Percentiles rank a stretch among this genome's conserved stretches.
These are phyloP conservation scores for Syrmaticus mikado DNA, from an alignment of 2,113 vertebrate genomes.

Conservation along the genomic window DNA sequence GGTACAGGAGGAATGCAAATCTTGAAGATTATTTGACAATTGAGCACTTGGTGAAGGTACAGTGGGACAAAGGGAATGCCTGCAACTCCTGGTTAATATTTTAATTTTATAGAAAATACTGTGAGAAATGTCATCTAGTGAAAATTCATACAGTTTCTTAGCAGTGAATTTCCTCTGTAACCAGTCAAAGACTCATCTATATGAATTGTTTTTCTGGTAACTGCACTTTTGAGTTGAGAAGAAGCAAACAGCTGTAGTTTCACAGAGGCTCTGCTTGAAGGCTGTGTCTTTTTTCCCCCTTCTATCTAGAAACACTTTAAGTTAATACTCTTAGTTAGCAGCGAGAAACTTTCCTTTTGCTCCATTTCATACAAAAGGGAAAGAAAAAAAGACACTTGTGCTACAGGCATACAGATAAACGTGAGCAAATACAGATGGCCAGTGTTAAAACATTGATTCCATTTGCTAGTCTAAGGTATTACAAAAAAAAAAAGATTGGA, in stretches of 20 bases:
- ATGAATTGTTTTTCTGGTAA: neutral
- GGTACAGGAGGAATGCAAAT: conserved; percentile 86
- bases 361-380: neutral
- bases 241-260: neutral
- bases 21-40: conserved; percentile 85
- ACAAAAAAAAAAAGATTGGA: neutral
- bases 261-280: neutral
- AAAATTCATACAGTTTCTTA: neutral
- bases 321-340: neutral
- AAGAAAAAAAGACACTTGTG: neutral
- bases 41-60: conserved; percentile 85
- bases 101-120: neutral
- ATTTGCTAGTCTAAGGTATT: neutral
- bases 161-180: neutral
- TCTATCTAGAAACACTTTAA: neutral
- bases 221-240: neutral
- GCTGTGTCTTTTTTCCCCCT: neutral
- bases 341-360: neutral
- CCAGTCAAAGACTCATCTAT: neutral
- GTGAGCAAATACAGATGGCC: neutral
- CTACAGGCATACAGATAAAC: neutral
- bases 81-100: neutral
- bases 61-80: neutral
- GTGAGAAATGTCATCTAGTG: neutral
- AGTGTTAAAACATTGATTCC: neutral